Evolutionary conservation across 35 echinoderm and acorn worm species (phyloP), one percentile per base, ranked within the genome.

Genomic region (Chiridota heheva): DNA sequence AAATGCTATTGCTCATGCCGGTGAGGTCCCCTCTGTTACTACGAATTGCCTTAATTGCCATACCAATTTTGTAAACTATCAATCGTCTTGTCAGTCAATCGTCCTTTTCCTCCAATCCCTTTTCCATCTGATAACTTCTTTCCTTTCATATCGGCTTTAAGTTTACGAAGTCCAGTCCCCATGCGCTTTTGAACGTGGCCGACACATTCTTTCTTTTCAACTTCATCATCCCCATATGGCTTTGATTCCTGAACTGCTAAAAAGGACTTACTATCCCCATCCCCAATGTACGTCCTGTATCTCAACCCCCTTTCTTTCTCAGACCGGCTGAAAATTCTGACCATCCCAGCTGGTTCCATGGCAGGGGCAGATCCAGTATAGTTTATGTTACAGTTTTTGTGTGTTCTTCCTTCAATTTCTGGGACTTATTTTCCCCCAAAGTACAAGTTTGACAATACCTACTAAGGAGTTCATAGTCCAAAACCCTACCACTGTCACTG

Each of bases 241-340:
- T 84, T 72, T 6, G 61, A 20, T 38, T 84, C 81, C 3, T 2
- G 18, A 56, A 84, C 67, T 35, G 44, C 42, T 7, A 41, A n/a
- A 38, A 59, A 84, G 22, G 81, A 71, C 44, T 70, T 58, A 40
- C 17, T 84, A 39, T 84, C 81, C 20, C 81, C 81, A 73, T 84
- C 63, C 34, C 80, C 80, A 47, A 70, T 65, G 41, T 83, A 83
- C 28, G 41, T 83, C 31, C 22, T 68, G 44, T 83, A 70, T 30
- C 55, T 18, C 20, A 82, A 20, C 36, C 64, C 58, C 42, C 64
- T 43, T 42, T 69, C 47, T 31, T 33, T 51, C 36, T 70, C 37
- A 30, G 80, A 82, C 34, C 80, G 20, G 18, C 28, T 44, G 42
- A 82, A 82, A 39, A 87, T 78, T 48, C 73, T 40, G 10, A 82